A percentile compares a stretch with the other conserved stretches of the same genome.
Conservation (phyloP, 2,113 vertebrate genomes). For the Hucho hucho region DNA sequence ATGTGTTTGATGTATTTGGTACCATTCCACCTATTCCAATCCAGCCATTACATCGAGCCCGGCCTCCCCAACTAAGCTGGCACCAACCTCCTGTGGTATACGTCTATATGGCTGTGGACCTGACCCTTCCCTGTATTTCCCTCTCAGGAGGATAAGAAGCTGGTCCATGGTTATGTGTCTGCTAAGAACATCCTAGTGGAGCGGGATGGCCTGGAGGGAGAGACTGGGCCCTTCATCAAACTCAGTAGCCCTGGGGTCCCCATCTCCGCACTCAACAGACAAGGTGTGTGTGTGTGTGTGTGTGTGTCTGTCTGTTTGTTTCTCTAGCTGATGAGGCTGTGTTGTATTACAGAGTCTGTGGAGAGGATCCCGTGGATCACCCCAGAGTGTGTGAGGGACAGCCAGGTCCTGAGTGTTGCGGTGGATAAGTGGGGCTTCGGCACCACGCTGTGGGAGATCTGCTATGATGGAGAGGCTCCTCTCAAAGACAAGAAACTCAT, state of each 20-base stretch:
- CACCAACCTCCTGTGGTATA: no score
- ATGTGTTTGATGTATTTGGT: no score
- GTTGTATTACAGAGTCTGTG: conserved; percentile 71
- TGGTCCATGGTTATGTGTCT: conserved; percentile 86
- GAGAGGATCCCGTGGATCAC: conserved; percentile 87
- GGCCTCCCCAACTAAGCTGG: no score
- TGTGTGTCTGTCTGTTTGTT: no score
- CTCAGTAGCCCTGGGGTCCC: conserved; percentile 85
- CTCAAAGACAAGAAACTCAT: conserved; percentile 82
- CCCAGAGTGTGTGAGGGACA: conserved; percentile 81
- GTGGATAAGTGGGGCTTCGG: conserved; percentile 90
- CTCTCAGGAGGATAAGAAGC: conserved; percentile 82
- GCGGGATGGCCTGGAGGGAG: conserved; percentile 75
- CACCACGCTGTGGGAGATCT: conserved; percentile 88
- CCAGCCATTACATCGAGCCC: no score
- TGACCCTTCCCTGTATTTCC: neutral
- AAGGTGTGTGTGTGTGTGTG: conserved; percentile 16
- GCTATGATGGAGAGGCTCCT: conserved; percentile 84
- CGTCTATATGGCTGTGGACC: no score
- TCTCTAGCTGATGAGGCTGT: neutral
- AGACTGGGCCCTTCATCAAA: conserved; percentile 84
- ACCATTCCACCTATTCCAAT: no score
- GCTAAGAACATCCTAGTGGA: conserved; percentile 86
- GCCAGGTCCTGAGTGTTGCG: conserved; percentile 77
- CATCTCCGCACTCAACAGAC: conserved; percentile 72